Conservation (phyloP, 2,113 vertebrate genomes). For the Anguilla rostrata region DNA sequence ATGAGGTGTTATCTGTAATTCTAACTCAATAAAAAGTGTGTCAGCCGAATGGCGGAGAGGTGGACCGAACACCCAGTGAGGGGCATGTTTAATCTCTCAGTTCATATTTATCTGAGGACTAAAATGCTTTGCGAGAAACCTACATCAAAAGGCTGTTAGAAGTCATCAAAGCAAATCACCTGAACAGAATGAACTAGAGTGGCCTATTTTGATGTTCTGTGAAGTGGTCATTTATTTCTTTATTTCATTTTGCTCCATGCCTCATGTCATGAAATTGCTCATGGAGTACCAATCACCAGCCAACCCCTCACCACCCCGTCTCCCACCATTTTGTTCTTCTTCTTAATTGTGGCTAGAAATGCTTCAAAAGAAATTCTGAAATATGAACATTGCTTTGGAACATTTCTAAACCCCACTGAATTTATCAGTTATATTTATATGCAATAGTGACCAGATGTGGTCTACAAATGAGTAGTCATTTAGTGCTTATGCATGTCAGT, state of each 20-base stretch:
- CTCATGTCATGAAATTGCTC: conserved; percentile 23
- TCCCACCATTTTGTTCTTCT: background rate
- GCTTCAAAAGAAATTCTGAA: background rate
- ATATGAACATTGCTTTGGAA: background rate
- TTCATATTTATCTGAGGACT: conserved; percentile 70
- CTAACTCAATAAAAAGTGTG: conserved; percentile 50
- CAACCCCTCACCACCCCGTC: background rate
- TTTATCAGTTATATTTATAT: background rate
- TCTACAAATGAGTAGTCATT: too few relatives aligned
- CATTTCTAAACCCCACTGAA: background rate
- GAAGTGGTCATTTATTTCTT: conserved; percentile 57
- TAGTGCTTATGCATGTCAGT: too few relatives aligned
- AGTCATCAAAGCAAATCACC: conserved; percentile 68
- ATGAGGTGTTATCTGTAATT: conserved; percentile 51
- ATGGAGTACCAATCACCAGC: conserved; percentile 14
- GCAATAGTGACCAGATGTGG: background rate
- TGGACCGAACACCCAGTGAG: conserved; percentile 42
- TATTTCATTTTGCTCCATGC: conserved; percentile 34
- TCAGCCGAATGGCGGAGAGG: conserved; percentile 40
- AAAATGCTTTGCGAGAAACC: conserved; percentile 65
- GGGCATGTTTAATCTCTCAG: conserved; percentile 72
- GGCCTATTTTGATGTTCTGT: conserved; percentile 53
- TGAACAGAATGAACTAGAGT: conserved; percentile 48
- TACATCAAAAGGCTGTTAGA: conserved; percentile 78
- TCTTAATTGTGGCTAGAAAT: background rate